Percentiles rank a stretch among this genome's conserved stretches.
Evolutionary conservation across 2,797 vertebrate genomes (phyloP).

Genomic region (Dendrocincla tyrannina): DNA sequence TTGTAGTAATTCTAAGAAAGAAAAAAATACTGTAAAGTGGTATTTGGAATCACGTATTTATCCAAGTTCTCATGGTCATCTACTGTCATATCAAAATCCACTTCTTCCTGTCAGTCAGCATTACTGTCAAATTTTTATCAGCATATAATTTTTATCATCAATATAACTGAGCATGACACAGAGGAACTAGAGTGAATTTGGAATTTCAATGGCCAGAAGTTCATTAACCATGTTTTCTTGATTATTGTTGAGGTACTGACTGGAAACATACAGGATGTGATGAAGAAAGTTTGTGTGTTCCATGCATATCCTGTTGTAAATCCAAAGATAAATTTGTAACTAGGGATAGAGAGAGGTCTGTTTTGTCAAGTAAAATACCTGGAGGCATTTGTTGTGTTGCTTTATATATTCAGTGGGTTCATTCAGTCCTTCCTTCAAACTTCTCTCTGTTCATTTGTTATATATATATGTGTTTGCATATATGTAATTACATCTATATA

Average conservation of each 20-base stretch:
- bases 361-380: neutral
- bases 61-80: constrained; percentile 47
- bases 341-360: neutral
- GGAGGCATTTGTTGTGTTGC: neutral
- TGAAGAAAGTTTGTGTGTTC: constrained; percentile 19
- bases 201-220: constrained; percentile 69
- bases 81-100: neutral
- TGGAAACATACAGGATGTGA: constrained; percentile 73
- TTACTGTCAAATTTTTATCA: constrained; percentile 55
- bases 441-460: neutral
- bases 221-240: constrained; percentile 67
- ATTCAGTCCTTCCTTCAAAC: neutral
- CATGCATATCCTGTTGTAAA: constrained; percentile 55
- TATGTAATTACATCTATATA: neutral
- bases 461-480: neutral
- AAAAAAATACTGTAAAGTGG: constrained; percentile 16
- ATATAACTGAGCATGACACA: neutral
- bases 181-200: constrained; percentile 43
- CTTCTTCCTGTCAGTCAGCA: neutral
- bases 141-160: neutral
- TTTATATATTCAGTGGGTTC: neutral
- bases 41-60: constrained; percentile 56
- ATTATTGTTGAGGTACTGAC: constrained; percentile 49
- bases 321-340: neutral
- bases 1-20: constrained; percentile 31